Percentiles rank a stretch among this genome's conserved stretches.
Conservation (phyloP, 2,797 vertebrate genomes). For the Sebastes vulpes region DNA sequence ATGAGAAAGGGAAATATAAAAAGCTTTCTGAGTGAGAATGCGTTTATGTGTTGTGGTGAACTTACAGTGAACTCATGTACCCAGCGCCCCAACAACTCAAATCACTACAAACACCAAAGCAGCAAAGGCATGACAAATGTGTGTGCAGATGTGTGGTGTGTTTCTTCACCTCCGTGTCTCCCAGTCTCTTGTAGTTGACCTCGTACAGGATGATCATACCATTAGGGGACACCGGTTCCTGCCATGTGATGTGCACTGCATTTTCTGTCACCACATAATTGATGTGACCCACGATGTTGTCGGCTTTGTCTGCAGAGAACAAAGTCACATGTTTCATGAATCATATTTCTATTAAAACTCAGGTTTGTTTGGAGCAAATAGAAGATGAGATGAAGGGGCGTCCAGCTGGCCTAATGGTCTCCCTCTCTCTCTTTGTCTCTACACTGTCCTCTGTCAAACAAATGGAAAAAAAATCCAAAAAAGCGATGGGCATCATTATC, state of each 20-base stretch:
- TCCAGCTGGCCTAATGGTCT: background rate
- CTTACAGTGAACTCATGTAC: constrained; percentile 8
- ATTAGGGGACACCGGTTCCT: constrained; percentile 91
- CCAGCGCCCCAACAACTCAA: background rate
- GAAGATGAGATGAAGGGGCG: background rate
- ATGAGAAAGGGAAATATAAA: constrained; percentile 9
- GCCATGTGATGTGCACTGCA: constrained; percentile 91
- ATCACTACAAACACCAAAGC: background rate
- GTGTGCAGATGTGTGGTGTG: background rate
- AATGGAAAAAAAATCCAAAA: background rate
- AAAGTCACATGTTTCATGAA: constrained; percentile 1
- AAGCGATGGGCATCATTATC: background rate
- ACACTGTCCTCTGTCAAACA: background rate
- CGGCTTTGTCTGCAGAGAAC: constrained; percentile 89
- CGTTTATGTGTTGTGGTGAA: constrained; percentile 5
- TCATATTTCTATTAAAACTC: background rate
- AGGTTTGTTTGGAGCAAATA: background rate
- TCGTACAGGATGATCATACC: constrained; percentile 97
- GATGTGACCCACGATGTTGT: constrained; percentile 90
- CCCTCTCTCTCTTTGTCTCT: background rate
- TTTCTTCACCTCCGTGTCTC: constrained; percentile 91
- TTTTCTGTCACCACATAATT: constrained; percentile 88
- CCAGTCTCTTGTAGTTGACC: constrained; percentile 91
- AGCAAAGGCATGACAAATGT: constrained; percentile 15
- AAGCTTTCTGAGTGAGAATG: background rate